phyloP scores from a whole-genome alignment of 2,113 vertebrate species.

The Galeopterus variegatus region DNA sequence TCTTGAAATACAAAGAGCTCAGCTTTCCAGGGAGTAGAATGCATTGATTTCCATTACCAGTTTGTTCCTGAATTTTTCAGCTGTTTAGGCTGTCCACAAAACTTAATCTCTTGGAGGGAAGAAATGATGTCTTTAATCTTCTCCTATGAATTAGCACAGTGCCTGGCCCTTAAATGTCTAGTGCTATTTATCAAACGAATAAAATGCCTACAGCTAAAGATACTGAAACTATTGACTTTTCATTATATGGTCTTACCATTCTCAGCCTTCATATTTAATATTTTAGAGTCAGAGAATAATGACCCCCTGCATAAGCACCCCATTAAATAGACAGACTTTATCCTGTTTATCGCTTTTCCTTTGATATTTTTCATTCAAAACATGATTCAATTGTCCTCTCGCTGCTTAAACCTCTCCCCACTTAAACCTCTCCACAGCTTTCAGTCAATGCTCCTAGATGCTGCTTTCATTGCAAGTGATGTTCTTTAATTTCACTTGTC shows the following conservation, averaged over 20 bases:
- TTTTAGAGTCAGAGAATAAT: conserved; percentile 37
- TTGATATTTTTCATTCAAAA: conserved; percentile 59
- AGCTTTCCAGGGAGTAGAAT: not conserved
- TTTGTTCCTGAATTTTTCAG: not conserved
- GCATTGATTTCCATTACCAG: not conserved
- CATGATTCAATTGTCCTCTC: rapidly evolving
- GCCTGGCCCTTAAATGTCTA: not conserved
- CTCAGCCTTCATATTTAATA: not conserved
- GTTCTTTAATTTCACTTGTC: conserved; percentile 65
- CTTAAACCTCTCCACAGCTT: too few relatives aligned
- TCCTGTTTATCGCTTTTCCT: not conserved
- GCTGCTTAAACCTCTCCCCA: not conserved
- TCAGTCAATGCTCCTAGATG: conserved; percentile 24
- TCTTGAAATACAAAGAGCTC: not conserved
- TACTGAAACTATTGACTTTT: not conserved
- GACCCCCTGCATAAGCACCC: not conserved
- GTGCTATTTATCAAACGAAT: not conserved
- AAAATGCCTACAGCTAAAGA: not conserved
- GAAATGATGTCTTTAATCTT: not conserved
- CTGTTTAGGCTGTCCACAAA: not conserved
- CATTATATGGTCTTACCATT: not conserved
- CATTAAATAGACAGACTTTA: conserved; percentile 37
- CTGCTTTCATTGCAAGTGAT: not conserved
- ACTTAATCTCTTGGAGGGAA: not conserved
- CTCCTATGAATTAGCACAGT: not conserved